Evolutionary conservation across 2,888 invertebrate genomes (phyloP), one percentile per base, ranked within the genome.

Genomic region (Chloromyia formosa): DNA sequence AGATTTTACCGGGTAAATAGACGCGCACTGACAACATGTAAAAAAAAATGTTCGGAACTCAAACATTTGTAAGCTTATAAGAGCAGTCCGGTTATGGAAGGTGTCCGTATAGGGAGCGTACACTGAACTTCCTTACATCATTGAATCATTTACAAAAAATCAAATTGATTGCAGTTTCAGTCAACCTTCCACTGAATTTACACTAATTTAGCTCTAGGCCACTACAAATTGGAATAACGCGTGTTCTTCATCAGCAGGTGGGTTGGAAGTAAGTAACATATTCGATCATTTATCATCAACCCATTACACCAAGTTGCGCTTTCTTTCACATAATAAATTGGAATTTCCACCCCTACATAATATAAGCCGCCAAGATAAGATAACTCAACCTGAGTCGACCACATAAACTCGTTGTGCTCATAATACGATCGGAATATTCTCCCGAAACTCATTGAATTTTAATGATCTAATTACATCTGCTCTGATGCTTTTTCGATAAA

Each of bases 391-490:
- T n/a, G n/a, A n/a, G n/a, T n/a, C n/a, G n/a, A n/a, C n/a, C n/a
- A n/a, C n/a, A n/a, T n/a, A n/a, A n/a, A n/a, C n/a, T 40, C 35
- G 66, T 4, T 54, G 7, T 12, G 16, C 20, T 12, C 12, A 66
- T 23, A 20, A 71, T 71, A 58, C 18, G 4, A 56, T 14, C 54
- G 12, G 7, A 16, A 22, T 22, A 14, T 53, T 35, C 12, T 12
- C 35, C 58, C 20, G 56, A 20, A 49, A 23, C 56, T 56, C 56
- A 71, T 56, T 71, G 58, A 71, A 71, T 71, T 71, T 71, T 56
- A 71, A 71, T 40, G 71, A 58, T 58, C 18, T 71, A 71, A 71
- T 71, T 71, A 71, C 71, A 71, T 71, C 71, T 71, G 71, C 71
- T 56, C 71, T 23, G 71, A 58, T 58, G 56, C 40, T 35, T 56